These are phyloP conservation scores for Rhamnusium bicolor DNA, from an alignment of 2,888 invertebrate genomes.

Conservation along the genomic window DNA sequence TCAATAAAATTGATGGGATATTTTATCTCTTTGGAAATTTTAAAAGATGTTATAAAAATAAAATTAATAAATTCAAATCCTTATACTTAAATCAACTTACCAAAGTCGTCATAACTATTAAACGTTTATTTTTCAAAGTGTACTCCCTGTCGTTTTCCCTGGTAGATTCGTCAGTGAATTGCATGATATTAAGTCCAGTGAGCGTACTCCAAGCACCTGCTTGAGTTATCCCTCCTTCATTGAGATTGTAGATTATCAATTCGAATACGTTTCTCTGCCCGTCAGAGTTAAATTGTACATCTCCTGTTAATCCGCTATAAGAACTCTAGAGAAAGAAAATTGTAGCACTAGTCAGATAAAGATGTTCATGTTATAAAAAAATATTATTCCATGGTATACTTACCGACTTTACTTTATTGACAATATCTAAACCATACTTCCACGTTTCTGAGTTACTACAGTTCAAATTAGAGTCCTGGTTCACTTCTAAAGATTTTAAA, in stretches of 20 bases:
- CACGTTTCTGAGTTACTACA: constrained; percentile 80
- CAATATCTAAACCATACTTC: constrained; percentile 87
- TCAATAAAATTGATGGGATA: too few relatives aligned
- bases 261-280: constrained; percentile 68
- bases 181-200: constrained; percentile 55
- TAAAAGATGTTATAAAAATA: too few relatives aligned
- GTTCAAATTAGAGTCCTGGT: constrained; percentile 61
- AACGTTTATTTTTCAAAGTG: constrained; percentile 79
- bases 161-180: constrained; percentile 67
- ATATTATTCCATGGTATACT: too few relatives aligned
- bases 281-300: constrained; percentile 67
- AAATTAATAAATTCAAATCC: too few relatives aligned
- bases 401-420: constrained; percentile 88
- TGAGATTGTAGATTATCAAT: constrained; percentile 68
- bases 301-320: constrained; percentile 67
- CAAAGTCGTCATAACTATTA: constrained; percentile 80
- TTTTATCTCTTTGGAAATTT: too few relatives aligned
- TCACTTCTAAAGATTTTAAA: constrained; percentile 75
- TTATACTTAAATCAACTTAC: constrained; percentile 75
- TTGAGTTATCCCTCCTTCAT: constrained; percentile 64
- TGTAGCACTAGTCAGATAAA: neutral
- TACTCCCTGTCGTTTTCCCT: constrained; percentile 62
- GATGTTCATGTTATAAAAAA: too few relatives aligned
- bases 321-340: constrained; percentile 59
- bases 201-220: constrained; percentile 67